These are phyloP conservation scores for Eilema caniola DNA, from an alignment of 2,888 invertebrate genomes.

Conservation along the genomic window DNA sequence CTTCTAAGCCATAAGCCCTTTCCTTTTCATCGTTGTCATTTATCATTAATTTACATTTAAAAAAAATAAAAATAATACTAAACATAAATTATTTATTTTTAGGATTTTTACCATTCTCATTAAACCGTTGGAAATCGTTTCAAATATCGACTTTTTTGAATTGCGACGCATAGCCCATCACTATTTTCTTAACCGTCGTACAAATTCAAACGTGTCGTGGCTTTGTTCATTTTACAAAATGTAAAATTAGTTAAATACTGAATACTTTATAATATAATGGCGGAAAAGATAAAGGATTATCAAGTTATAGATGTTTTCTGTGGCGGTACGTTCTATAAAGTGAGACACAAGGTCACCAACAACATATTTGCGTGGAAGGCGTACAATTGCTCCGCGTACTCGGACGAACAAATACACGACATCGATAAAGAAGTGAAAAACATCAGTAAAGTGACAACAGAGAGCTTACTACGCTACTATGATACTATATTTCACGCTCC, in stretches of 20 bases:
- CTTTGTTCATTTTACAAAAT: slow-evolving; percentile 82
- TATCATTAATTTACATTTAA: neutral
- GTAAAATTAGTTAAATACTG: slow-evolving; percentile 61
- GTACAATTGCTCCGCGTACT: slow-evolving; percentile 77
- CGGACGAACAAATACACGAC: slow-evolving; percentile 78
- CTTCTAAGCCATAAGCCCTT: too few relatives aligned
- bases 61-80: neutral
- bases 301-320: slow-evolving; percentile 84
- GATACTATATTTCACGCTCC: slow-evolving; percentile 81
- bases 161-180: slow-evolving; percentile 52
- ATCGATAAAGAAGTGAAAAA: slow-evolving; percentile 79
- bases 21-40: too few relatives aligned
- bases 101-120: neutral
- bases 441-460: slow-evolving; percentile 72
- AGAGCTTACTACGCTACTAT: slow-evolving; percentile 75
- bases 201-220: slow-evolving; percentile 71
- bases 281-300: slow-evolving; percentile 81
- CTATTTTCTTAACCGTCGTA: slow-evolving; percentile 71
- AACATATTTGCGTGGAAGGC: slow-evolving; percentile 85
- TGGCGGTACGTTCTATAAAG: slow-evolving; percentile 84
- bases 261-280: slow-evolving; percentile 61
- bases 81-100: neutral
- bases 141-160: slow-evolving; percentile 38
- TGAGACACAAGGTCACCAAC: slow-evolving; percentile 84
- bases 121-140: slow-evolving; percentile 16